Conservation (phyloP, 2,888 invertebrate species). For the Thelaira solivaga region DNA sequence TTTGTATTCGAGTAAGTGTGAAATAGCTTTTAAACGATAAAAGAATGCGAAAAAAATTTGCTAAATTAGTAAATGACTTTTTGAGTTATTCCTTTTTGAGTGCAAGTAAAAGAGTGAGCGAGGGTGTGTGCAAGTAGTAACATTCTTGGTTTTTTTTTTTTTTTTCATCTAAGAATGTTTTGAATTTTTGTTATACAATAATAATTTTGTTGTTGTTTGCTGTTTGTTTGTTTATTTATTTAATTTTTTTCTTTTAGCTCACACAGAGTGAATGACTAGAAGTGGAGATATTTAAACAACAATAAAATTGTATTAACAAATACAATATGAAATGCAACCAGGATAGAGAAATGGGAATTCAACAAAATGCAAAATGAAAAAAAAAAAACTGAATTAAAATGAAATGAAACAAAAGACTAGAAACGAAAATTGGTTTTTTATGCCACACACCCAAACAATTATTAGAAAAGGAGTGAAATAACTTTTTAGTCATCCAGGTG, state of each 20-base stretch:
- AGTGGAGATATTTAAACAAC: slow-evolving; percentile 33
- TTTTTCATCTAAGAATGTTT: background rate
- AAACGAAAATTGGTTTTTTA: slow-evolving; percentile 39
- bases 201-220: slow-evolving; percentile 29
- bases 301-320: slow-evolving; percentile 45
- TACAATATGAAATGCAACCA: slow-evolving; percentile 23
- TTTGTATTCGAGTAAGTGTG: slow-evolving; percentile 64
- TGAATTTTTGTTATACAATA: slow-evolving; percentile 27
- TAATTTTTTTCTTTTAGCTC: background rate
- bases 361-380: background rate
- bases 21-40: slow-evolving; percentile 63
- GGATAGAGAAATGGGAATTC: slow-evolving; percentile 3
- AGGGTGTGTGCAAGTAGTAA: too few species aligned
- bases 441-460: background rate
- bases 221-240: slow-evolving; percentile 28
- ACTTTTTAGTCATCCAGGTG: slow-evolving; percentile 12
- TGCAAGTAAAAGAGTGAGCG: too few species aligned
- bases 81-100: slow-evolving; percentile 46
- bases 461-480: background rate
- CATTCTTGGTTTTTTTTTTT: background rate
- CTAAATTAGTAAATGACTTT: slow-evolving; percentile 63
- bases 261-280: background rate
- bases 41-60: slow-evolving; percentile 58
- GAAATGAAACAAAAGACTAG: background rate
- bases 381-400: too few species aligned